Evolutionary conservation across 1,140 invertebrate species (phyloP), one percentile per base, ranked within the genome.

Genomic region (Calycopis cecrops): DNA sequence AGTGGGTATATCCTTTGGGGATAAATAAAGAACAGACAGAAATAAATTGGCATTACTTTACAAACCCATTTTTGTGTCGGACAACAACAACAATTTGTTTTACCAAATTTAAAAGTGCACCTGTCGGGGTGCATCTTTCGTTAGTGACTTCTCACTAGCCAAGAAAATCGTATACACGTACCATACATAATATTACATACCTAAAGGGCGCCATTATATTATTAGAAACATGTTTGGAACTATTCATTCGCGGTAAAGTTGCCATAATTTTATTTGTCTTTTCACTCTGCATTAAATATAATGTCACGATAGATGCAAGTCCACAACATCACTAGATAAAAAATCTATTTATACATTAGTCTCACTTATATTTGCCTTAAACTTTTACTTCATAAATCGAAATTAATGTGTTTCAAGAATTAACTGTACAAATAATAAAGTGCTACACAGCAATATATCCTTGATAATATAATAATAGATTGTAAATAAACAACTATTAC

Each of bases 201-300:
- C 76, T 79, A 74, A 85, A 85, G 9, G 82, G 76, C 18, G 82
- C 76, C 4, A 78, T 59, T 62, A 80, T 67, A 67, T 52, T 65
- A 66, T 61, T 65, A 54, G 60, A 35, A 33, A 61, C 71, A 62
- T 79, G 73, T 61, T 83, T 85, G 42, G 81, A 73, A 62, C 55
- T 69, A 68, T 76, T 78, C 68, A 77, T 75, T 51, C 82, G 67
- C 14, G 82, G 82, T 63, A 85, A 79, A 35, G 82, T 85, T 62
- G 82, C 82, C 82, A 85, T 85, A 60, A 57, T 44, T 38, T 37
- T 48, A 17, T 51, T 52, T 38, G 35, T 35, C 48, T 54, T 57
- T 63, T 48, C 14, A 62, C 37, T 58, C 44, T 38, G 52, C 40
- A 44, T 16, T 28, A 44, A 37, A 44, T 16, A 12, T 40, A 40